Percentiles rank a stretch among this genome's conserved stretches.
Conservation (phyloP, 2,888 invertebrate species). For the Sclerodermus sp. region DNA sequence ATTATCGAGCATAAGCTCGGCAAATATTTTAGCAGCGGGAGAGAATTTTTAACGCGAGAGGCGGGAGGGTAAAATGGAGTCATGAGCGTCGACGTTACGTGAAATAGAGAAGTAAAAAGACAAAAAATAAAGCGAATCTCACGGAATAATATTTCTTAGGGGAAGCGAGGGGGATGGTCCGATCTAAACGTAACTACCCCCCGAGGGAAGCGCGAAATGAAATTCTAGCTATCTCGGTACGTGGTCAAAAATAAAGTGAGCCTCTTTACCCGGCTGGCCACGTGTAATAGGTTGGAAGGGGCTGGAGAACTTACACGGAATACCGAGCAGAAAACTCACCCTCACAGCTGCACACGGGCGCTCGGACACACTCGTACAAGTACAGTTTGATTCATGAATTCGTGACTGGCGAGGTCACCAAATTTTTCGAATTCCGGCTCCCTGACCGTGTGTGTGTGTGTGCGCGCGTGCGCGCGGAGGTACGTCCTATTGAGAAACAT, state of each 20-base stretch:
- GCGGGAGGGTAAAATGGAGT: too few species aligned
- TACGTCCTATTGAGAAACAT: too few species aligned
- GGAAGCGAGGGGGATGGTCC: constrained; percentile 9
- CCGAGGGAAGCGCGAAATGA: constrained; percentile 31
- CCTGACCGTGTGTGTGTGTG: too few species aligned
- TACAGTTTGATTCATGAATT: constrained; percentile 14
- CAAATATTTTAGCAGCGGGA: too few species aligned
- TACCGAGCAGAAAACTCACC: constrained; percentile 19
- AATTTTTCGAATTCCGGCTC: too few species aligned
- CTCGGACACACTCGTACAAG: neutral
- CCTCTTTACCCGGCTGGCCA: constrained; percentile 27
- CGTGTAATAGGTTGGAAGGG: constrained; percentile 28
- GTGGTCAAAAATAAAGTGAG: constrained; percentile 37
- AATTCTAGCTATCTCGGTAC: constrained; percentile 37
- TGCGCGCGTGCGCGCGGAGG: too few species aligned
- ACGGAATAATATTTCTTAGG: constrained; percentile 29
- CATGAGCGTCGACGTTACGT: neutral
- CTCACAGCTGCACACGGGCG: constrained; percentile 1
- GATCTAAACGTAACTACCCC: constrained; percentile 36
- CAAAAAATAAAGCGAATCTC: constrained; percentile 20
- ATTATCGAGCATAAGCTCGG: too few species aligned
- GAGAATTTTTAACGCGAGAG: too few species aligned
- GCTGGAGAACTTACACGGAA: constrained; percentile 26
- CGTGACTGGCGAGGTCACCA: neutral
- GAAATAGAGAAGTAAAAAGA: neutral